These are phyloP conservation scores for Eupithecia subfuscata DNA, from an alignment of 2,888 invertebrate genomes.

Conservation along the genomic window DNA sequence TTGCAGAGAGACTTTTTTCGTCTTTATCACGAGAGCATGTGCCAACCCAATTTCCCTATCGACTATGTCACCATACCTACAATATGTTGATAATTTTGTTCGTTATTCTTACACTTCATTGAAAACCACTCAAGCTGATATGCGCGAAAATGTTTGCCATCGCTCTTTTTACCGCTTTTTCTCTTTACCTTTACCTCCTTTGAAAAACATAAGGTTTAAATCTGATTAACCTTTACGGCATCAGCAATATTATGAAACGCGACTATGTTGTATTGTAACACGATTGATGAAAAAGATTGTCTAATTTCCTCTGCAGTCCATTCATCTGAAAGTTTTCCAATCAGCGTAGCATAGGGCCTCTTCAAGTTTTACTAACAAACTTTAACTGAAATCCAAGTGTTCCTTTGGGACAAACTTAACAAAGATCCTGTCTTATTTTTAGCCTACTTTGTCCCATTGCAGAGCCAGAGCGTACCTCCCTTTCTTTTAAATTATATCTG, in stretches of 20 bases:
- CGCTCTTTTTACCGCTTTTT: not conserved
- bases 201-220: not conserved
- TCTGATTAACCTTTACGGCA: not conserved
- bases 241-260: not conserved
- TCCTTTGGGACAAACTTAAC: not conserved
- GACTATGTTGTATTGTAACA: no score
- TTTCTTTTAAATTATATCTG: not conserved
- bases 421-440: not conserved
- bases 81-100: not conserved
- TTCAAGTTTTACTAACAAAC: not conserved
- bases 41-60: not conserved
- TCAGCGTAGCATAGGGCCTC: not conserved
- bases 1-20: no score
- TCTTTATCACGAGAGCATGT: not conserved
- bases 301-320: not conserved
- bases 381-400: not conserved
- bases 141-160: not conserved
- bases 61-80: not conserved
- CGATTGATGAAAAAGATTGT: not conserved
- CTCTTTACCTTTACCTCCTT: not conserved
- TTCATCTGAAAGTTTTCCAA: not conserved
- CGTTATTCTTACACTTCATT: not conserved
- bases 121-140: not conserved
- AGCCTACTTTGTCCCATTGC: not conserved
- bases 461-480: not conserved